phyloP scores from a whole-genome alignment of 2,113 vertebrate species.

The Cyanoramphus novaezelandiae region DNA sequence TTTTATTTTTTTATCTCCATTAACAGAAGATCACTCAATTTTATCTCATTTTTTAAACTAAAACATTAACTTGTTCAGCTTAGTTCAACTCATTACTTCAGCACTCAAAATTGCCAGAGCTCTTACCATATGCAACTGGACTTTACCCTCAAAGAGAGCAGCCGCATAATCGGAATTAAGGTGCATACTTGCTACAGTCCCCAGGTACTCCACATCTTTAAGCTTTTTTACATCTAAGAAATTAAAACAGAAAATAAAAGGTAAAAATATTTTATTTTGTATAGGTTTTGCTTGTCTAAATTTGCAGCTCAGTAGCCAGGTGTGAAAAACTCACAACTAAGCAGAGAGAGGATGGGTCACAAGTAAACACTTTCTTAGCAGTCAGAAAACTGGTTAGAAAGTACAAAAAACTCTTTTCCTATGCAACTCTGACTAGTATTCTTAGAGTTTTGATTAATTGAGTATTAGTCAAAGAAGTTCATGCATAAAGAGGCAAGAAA shows the following conservation, averaged over 20 bases:
- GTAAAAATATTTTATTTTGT: background rate
- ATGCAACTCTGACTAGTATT: background rate
- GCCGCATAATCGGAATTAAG: conserved; percentile 94
- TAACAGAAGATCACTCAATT: background rate
- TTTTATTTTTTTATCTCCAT: background rate
- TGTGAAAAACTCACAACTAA: background rate
- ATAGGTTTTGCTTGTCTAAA: background rate
- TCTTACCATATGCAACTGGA: conserved; percentile 95
- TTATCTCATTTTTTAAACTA: background rate
- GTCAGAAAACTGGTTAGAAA: background rate
- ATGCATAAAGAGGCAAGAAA: background rate
- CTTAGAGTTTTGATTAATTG: background rate
- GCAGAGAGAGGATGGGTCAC: background rate
- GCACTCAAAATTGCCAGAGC: background rate
- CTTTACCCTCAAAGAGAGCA: conserved; percentile 93
- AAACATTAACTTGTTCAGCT: background rate
- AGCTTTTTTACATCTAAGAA: conserved; percentile 84
- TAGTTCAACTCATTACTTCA: background rate
- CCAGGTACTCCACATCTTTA: conserved; percentile 93
- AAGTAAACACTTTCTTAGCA: background rate
- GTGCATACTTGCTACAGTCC: conserved; percentile 89
- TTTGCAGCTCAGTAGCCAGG: background rate
- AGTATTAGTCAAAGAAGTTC: background rate
- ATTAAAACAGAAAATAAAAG: background rate
- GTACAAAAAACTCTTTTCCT: background rate